These are phyloP conservation scores for Pyxicephalus adspersus DNA, from an alignment of 2,113 vertebrate species.

Conservation along the genomic window DNA sequence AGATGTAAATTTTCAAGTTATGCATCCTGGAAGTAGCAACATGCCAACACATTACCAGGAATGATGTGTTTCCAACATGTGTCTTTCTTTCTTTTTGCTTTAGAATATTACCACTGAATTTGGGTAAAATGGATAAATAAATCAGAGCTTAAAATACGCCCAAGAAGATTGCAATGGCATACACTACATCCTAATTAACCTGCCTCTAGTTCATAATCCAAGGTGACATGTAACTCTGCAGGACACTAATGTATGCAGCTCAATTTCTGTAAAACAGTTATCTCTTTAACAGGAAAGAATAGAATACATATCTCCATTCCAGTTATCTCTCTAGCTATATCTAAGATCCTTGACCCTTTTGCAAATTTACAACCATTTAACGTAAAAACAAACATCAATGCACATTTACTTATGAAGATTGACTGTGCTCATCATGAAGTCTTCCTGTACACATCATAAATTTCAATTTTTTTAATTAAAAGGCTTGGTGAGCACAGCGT, in stretches of 20 bases:
- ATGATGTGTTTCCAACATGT: too few relatives aligned
- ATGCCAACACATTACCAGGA: too few relatives aligned
- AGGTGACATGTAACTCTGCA: not conserved
- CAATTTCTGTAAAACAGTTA: not conserved
- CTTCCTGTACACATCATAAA: not conserved
- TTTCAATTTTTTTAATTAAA: conserved; percentile 2
- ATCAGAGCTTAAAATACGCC: too few relatives aligned
- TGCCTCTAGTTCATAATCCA: not conserved
- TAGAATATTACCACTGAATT: too few relatives aligned
- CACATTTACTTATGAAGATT: conserved; percentile 2
- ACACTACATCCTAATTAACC: too few relatives aligned
- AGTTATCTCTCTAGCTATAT: not conserved
- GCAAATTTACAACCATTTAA: conserved; percentile 7
- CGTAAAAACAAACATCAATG: conserved; percentile 25
- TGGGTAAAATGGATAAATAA: too few relatives aligned
- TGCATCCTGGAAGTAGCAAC: too few relatives aligned
- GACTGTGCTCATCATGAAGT: not conserved
- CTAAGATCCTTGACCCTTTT: not conserved
- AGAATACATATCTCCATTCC: not conserved
- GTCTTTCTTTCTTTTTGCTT: too few relatives aligned
- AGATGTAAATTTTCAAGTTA: too few relatives aligned
- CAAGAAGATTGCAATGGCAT: too few relatives aligned
- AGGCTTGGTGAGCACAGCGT: not conserved
- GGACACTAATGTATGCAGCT: not conserved
- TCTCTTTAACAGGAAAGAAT: not conserved